Evolutionary conservation across 2,113 vertebrate species (phyloP).

Genomic region (Cochlearius cochlearius): DNA sequence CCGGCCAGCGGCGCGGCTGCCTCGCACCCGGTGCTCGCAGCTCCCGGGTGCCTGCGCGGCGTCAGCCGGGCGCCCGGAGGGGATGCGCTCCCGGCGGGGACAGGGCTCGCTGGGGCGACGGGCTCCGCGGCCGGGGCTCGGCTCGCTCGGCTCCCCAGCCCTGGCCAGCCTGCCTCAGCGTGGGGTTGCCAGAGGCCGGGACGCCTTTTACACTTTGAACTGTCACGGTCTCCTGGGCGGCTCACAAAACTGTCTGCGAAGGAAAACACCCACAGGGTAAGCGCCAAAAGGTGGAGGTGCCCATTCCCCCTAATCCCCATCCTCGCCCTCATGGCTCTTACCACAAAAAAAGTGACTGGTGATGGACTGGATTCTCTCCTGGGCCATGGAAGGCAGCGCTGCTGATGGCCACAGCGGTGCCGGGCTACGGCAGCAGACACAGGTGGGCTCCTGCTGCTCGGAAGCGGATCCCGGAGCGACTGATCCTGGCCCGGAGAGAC

Average conservation of each 20-base stretch:
- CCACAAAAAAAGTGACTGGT: background rate
- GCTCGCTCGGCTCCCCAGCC: background rate
- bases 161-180: no score
- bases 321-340: background rate
- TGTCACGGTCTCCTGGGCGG: accelerated
- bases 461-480: background rate
- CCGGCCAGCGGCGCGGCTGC: background rate
- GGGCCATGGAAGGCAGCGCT: background rate
- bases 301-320: accelerated
- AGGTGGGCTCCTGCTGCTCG: background rate
- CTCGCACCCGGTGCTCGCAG: no score
- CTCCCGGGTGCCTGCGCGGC: no score
- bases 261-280: background rate
- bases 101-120: background rate
- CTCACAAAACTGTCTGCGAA: background rate
- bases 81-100: no score
- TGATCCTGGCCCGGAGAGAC: background rate
- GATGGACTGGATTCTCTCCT: accelerated
- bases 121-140: background rate
- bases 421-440: accelerated
- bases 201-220: background rate
- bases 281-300: background rate
- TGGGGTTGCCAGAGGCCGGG: accelerated
- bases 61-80: accelerated
- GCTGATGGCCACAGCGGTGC: background rate